These are phyloP conservation scores for Oncorhynchus masou DNA, from an alignment of 2,113 vertebrate species.

Conservation along the genomic window DNA sequence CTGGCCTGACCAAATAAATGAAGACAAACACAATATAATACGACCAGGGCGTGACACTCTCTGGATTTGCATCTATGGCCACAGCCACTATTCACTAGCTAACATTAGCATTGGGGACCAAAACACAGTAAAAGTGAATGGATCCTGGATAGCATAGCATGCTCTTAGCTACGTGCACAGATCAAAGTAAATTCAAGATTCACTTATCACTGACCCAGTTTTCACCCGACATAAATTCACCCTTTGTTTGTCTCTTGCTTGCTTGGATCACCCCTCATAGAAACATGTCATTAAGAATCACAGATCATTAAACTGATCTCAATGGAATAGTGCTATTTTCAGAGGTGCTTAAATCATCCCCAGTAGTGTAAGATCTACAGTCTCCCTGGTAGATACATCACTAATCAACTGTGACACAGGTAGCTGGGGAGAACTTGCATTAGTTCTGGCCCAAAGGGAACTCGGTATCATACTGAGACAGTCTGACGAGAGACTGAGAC, in stretches of 20 bases:
- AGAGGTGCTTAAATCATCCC: not conserved
- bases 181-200: not conserved
- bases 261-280: not conserved
- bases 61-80: no score
- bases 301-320: constrained; percentile 24
- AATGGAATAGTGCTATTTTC: constrained; percentile 5
- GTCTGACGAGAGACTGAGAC: not conserved
- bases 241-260: not conserved
- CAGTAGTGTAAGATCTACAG: constrained; percentile 4
- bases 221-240: not conserved
- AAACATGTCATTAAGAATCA: not conserved
- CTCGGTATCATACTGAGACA: not conserved
- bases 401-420: not conserved
- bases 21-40: no score
- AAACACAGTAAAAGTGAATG: no score
- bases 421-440: constrained; percentile 5
- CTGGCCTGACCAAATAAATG: no score
- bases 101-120: no score
- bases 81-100: no score
- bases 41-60: no score
- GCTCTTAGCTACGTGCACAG: not conserved
- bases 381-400: constrained; percentile 1
- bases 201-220: not conserved
- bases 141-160: no score
- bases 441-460: constrained; percentile 10